These are phyloP conservation scores for Phataginus tetradactyla DNA, from an alignment of 2,797 vertebrate genomes.

Conservation along the genomic window DNA sequence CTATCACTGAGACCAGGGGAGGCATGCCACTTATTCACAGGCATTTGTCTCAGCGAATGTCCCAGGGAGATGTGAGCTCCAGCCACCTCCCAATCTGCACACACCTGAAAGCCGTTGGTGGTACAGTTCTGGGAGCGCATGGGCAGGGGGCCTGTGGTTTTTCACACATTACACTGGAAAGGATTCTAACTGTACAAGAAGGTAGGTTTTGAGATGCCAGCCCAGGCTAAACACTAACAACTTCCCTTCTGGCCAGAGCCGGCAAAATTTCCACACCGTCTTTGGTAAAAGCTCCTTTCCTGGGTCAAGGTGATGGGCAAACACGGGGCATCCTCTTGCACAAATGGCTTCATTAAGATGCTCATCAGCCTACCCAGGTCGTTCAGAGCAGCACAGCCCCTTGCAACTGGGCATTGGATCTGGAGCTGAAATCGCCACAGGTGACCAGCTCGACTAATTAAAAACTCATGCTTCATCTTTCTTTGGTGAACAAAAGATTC, in stretches of 20 bases:
- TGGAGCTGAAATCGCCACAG: background rate
- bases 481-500: background rate
- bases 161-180: conserved; percentile 62
- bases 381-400: background rate
- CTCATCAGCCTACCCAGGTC: background rate
- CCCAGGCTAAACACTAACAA: conserved; percentile 62
- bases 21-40: conserved; percentile 56
- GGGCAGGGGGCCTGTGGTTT: conserved; percentile 50
- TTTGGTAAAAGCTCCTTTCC: background rate
- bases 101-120: conserved; percentile 65
- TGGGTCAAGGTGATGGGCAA: background rate
- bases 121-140: conserved; percentile 38
- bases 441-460: background rate
- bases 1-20: conserved; percentile 49
- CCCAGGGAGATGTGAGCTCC: conserved; percentile 21
- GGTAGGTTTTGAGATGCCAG: conserved; percentile 58
- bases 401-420: background rate
- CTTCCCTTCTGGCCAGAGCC: conserved; percentile 52
- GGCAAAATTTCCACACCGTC: background rate
- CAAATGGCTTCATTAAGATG: background rate
- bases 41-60: conserved; percentile 52
- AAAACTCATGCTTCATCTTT: background rate
- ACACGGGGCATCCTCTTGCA: background rate
- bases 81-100: conserved; percentile 53
- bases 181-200: conserved; percentile 42